Evolutionary conservation across 2,113 vertebrate genomes (phyloP), one percentile per base, ranked within the genome.

Genomic region (Bufo bufo): DNA sequence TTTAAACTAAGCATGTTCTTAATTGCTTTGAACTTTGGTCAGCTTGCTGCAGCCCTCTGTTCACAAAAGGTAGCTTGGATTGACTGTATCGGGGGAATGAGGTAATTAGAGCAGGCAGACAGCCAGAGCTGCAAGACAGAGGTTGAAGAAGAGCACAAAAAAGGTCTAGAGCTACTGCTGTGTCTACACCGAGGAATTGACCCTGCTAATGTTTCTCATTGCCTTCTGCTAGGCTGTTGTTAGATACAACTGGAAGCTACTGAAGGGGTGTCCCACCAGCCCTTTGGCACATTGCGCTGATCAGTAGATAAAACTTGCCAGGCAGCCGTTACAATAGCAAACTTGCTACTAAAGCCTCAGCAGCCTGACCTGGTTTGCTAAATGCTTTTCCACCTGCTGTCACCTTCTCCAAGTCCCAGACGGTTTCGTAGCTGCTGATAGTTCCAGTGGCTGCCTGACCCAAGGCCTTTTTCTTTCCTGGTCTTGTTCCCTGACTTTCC

Each of bases 1-100:
- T 94, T 94, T 94, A 92, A 93, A 94, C 90, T 93, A 95, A 94
- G 92, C 93, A 94, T 84, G 93, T 94, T 92, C 92, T 93, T 96
- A 96, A 96, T 95, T 96, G 94, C 93, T 91, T 95, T 96, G 93
- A 94, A 93, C 93, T 90, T 90, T 91, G 94, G 94, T 93, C 92
- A 93, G 91, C 92, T 90, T 43, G 90, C 88, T 95, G 89, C 91
- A 93, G 92, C 90, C 92, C 92, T 94, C 89, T 90, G 91, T 93
- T 94, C 92, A 90, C 93, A 93, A 94, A 94, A 94, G 92, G 92
- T 94, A 93, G 89, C 85, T 94, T 91, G 85, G 90, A 94, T 93
- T 82, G 74, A 92, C 90, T 90, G 90, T 47, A 85, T 89, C 93
- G 87, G 90, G 93, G 92, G 94, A 94, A 84, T 1, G 4, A 93